Percentiles rank a stretch among this genome's conserved stretches.
Conservation (phyloP, 2,888 invertebrate genomes). For the Diarsia dahlii region DNA sequence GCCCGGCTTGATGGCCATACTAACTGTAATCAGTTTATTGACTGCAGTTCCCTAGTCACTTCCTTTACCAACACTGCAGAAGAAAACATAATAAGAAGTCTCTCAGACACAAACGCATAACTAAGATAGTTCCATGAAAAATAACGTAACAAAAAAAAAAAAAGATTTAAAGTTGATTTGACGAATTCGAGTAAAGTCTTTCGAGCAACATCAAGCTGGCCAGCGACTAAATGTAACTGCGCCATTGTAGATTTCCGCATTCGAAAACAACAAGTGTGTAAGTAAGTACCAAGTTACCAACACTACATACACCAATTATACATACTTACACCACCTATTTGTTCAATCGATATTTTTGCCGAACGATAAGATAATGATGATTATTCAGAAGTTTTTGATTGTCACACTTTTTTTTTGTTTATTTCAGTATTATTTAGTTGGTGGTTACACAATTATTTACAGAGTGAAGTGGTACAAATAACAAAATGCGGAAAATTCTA, state of each 20-base stretch:
- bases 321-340: neutral
- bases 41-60: too few relatives aligned
- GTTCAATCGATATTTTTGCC: slow-evolving; percentile 20
- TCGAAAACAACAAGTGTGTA: neutral
- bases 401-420: slow-evolving; percentile 22
- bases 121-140: too few relatives aligned
- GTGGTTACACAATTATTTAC: neutral
- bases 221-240: neutral
- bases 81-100: too few relatives aligned
- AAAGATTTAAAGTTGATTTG: too few relatives aligned
- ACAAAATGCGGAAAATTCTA: slow-evolving; percentile 11
- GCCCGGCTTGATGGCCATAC: too few relatives aligned
- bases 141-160: too few relatives aligned
- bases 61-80: too few relatives aligned
- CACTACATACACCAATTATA: too few relatives aligned
- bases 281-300: too few relatives aligned
- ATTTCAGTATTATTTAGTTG: neutral
- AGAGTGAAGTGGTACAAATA: slow-evolving; percentile 9
- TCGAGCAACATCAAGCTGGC: neutral
- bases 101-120: too few relatives aligned
- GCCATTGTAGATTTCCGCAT: neutral
- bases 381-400: neutral
- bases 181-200: too few relatives aligned
- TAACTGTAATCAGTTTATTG: too few relatives aligned
- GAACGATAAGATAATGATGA: slow-evolving; percentile 32